Evolutionary conservation across 2,888 invertebrate genomes (phyloP).

Genomic region (Yponomeuta malinellus): DNA sequence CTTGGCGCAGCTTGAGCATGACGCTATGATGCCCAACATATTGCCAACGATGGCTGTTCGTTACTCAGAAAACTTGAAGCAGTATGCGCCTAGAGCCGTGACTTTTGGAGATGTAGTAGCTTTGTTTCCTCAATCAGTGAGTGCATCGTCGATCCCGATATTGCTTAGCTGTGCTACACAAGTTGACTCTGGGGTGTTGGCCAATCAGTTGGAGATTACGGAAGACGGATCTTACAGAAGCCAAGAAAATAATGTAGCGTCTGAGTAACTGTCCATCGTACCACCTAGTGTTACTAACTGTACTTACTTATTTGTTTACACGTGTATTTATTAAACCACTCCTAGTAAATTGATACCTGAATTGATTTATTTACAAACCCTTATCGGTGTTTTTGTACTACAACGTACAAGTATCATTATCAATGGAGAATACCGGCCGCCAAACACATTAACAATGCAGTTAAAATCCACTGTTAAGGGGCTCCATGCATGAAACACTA

Average conservation of each 20-base stretch:
- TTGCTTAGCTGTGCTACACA: slow-evolving; percentile 43
- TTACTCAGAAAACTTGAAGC: background rate
- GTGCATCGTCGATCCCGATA: slow-evolving; percentile 37
- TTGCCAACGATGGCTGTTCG: slow-evolving; percentile 48
- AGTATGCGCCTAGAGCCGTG: background rate
- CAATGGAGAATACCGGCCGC: background rate
- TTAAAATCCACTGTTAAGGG: no score
- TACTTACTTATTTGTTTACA: no score
- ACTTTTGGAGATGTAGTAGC: slow-evolving; percentile 23
- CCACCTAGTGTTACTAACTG: no score
- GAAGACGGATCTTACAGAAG: background rate
- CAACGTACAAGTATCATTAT: background rate
- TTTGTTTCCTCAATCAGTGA: slow-evolving; percentile 27
- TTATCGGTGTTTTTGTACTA: background rate
- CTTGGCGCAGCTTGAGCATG: slow-evolving; percentile 42
- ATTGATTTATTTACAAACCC: background rate
- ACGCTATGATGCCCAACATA: slow-evolving; percentile 52
- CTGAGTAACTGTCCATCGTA: background rate
- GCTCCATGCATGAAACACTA: no score
- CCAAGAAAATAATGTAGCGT: background rate
- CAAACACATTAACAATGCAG: no score
- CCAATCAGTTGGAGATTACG: background rate
- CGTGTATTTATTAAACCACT: background rate
- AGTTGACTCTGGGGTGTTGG: slow-evolving; percentile 28
- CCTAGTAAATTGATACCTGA: background rate